phyloP scores from a whole-genome alignment of 2,797 vertebrate genomes.

The Lepus oiostolus region DNA sequence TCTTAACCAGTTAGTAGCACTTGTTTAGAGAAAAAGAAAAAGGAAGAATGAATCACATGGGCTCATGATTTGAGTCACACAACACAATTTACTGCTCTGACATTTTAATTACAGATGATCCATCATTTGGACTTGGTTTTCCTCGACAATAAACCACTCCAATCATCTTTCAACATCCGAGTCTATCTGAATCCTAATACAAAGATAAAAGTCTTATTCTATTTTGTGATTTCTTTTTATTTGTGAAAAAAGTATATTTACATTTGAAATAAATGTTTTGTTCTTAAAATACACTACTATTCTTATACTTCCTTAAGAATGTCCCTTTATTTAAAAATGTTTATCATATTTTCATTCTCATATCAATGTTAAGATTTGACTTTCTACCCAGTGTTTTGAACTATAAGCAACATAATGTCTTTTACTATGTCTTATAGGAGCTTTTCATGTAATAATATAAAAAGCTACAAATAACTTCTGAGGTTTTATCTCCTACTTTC shows the following conservation, averaged over 20 bases:
- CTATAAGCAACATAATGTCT: neutral
- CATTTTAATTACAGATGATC: slow-evolving; percentile 84
- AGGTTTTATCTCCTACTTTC: neutral
- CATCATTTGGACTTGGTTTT: slow-evolving; percentile 64
- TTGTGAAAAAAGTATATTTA: slow-evolving; percentile 36
- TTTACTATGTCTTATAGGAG: neutral
- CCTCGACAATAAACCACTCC: slow-evolving; percentile 64
- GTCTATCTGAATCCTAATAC: slow-evolving; percentile 70
- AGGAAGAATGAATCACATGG: slow-evolving; percentile 67
- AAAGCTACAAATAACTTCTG: neutral
- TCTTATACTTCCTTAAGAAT: slow-evolving; percentile 38
- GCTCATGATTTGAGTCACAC: slow-evolving; percentile 72
- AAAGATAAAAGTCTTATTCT: slow-evolving; percentile 69
- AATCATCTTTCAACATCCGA: slow-evolving; percentile 69
- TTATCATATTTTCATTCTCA: neutral
- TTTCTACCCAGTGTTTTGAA: slow-evolving; percentile 33
- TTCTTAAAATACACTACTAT: slow-evolving; percentile 17
- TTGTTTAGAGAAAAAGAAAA: slow-evolving; percentile 76
- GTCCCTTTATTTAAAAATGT: slow-evolving; percentile 15
- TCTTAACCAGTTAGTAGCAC: slow-evolving; percentile 69
- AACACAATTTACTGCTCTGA: slow-evolving; percentile 82
- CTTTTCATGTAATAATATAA: neutral
- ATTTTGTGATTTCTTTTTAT: slow-evolving; percentile 63
- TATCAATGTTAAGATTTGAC: slow-evolving; percentile 40
- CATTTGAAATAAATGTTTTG: slow-evolving; percentile 66